Evolutionary conservation across 2,113 vertebrate genomes (phyloP), one percentile per base, ranked within the genome.

Genomic region (Embiotoca jacksoni): DNA sequence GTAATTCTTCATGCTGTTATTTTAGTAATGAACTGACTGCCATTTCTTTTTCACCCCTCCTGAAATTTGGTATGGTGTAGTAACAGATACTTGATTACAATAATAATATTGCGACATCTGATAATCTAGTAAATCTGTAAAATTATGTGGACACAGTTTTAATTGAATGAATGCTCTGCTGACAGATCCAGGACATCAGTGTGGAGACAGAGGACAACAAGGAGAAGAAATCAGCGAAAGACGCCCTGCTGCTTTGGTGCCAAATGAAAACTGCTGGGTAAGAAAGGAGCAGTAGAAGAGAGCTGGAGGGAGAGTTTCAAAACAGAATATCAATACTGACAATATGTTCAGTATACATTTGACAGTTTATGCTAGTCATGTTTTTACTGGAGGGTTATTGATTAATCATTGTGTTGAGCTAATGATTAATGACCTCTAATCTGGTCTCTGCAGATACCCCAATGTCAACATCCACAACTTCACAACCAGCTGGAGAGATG

Each of bases 221-320:
- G 81, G 97, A 99, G 91, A 97, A 96, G 75, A 98, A 98, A 75
- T 98, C 97, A 0, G 97, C 97, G 82, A 98, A 98, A 93, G 97
- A 98, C 6, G 97, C 97, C 2, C 92, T 98, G 72, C 92, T 98
- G 78, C 94, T 98, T 46, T 98, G 97, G 97, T 98, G 97, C 89
- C 97, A 98, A 93, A 98, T 98, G 97, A 98, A 98, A 92, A 98
- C 97, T 0, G 97, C 97, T 0, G 97, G 97, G 97, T 98, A 64
- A 94, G 96, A 65, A 69, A 57, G 5, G 8, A 10, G 23, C 6
- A 35, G n/a, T 41, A 61, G 49, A 37, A 49, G 41, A 46, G 46
- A 67, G 39, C 9, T 16, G 6, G 57, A 54, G 41, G 35, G 44
- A 60, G 4, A 3, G 8, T 7, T 59, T 63, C 54, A 69, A 41